Evolutionary conservation across 2,797 vertebrate species (phyloP), one percentile per base, ranked within the genome.

Genomic region (Sebastes nivosus): DNA sequence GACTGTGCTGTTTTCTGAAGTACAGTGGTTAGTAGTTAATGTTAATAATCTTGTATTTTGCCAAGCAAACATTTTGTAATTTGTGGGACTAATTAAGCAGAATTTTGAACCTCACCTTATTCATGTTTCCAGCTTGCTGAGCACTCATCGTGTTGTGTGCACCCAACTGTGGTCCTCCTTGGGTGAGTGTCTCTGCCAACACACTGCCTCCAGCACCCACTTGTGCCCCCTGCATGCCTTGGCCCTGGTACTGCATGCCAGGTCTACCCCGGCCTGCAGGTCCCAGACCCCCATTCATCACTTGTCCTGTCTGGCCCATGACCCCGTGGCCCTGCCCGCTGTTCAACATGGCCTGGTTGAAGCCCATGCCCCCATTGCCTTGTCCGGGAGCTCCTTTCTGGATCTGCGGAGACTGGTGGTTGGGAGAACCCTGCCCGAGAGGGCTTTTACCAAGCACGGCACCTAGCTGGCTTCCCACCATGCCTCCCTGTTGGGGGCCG

Each of bases 231-330:
- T 97, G 97, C 96, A 98, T 96, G 88, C 95, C 90, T 76, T 97
- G 96, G 76, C 96, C 86, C 85, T 97, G 96, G 94, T 98, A 99
- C 79, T 97, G 97, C 92, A 97, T 96, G 73, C 96, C 97, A 58
- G 96, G 94, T 92, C 96, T 93, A 64, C 96, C 97, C 81, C 97
- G 95, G 85, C 97, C 96, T 89, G 95, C 95, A 89, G 92, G 95
- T 94, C 97, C 98, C 54, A 99, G 95, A 72, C 96, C 96, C 86
- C 99, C 99, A 74, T 99, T 99, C 96, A 99, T 97, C 87, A 98
- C 97, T 93, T 97, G 99, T 81, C 97, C 96, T 71, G 91, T 79
- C 70, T 97, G 98, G 82, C 95, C 96, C 96, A 99, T 95, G 90
- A 98, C 96, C 85, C 93, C 95, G 72, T 98, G 98, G 86, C 95